These are phyloP conservation scores for Keiferia lycopersicella DNA, from an alignment of 2,888 invertebrate species.

Conservation along the genomic window DNA sequence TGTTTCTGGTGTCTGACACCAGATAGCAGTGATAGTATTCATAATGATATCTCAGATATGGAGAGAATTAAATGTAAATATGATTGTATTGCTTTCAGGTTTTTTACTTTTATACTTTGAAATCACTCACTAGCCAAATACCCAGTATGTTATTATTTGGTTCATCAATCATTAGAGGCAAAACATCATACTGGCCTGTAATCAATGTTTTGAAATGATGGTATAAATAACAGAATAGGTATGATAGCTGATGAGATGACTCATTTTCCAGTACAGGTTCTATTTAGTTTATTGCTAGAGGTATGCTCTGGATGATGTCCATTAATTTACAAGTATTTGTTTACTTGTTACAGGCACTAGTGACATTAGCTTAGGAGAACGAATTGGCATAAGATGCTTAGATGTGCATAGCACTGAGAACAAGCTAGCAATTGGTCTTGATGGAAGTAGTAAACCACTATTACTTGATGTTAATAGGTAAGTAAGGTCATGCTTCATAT, in stretches of 20 bases:
- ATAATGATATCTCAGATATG: neutral
- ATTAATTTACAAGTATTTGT: constrained; percentile 27
- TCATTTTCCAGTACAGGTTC: too few species aligned
- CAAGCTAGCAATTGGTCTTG: constrained; percentile 63
- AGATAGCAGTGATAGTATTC: constrained; percentile 9
- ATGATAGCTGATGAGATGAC: too few species aligned
- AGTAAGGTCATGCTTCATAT: constrained; percentile 37
- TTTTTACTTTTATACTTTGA: neutral
- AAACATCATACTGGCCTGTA: too few species aligned
- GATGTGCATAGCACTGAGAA: constrained; percentile 46
- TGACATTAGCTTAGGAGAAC: constrained; percentile 42
- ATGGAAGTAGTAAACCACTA: constrained; percentile 63
- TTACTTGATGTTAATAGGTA: constrained; percentile 66
- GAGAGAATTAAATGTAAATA: neutral
- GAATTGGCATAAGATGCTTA: constrained; percentile 57
- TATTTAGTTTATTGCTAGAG: too few species aligned
- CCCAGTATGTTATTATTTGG: too few species aligned
- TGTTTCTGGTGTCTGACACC: constrained; percentile 45
- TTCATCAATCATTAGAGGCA: too few species aligned
- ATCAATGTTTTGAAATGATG: too few species aligned
- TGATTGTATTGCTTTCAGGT: neutral
- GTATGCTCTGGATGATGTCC: too few species aligned
- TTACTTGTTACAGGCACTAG: constrained; percentile 39
- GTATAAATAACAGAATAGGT: too few species aligned
- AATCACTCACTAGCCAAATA: too few species aligned